Evolutionary conservation across 2,113 vertebrate genomes (phyloP), one percentile per base, ranked within the genome.

Genomic region (Alethe castanea): DNA sequence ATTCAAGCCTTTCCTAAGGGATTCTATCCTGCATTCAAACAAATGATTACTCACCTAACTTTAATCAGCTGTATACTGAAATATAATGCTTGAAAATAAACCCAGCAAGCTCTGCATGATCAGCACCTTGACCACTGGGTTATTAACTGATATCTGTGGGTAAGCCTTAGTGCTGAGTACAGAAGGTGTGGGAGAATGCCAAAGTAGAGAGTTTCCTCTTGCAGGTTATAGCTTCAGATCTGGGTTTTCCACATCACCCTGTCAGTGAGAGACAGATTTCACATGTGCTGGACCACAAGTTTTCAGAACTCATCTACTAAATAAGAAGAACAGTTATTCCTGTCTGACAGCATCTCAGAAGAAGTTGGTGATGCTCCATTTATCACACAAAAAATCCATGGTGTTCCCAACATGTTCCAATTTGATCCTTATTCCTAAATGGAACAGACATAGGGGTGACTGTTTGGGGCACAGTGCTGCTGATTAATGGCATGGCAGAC

Each of bases 11-110:
- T 82, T 90, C 79, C 82, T 89, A 73, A 84, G 73, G 73, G 86
- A 69, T 56, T 80, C 47, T 38, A 45, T 33, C n/a, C 16, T 70
- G 38, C 38, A 56, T 70, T 78, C 64, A 74, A 56, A 59, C 13
- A 70, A 86, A 78, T 67, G 56, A 89, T 87, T 86, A 35, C 56
- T 92, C 81, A 56, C 25, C 90, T 90, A 88, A 73, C 12, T 65
- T 78, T 78, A 86, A 74, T 91, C 61, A 92, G 20, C 14, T 81
- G 52, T 62, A 92, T 69, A 78, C 47, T 54, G 65, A 73, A 86
- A 81, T 66, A 17, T 29, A 47, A 47, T 33, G 38, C 33, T 59
- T 95, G 56, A 74, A 81, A 78, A 78, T 12, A 84, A 54, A 54
- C 29, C 14, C 33, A 62, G 56, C 18, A 70, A 62, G 19, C 42